Evolutionary conservation across 2,113 vertebrate species (phyloP).

Genomic region (Tamias sibiricus): DNA sequence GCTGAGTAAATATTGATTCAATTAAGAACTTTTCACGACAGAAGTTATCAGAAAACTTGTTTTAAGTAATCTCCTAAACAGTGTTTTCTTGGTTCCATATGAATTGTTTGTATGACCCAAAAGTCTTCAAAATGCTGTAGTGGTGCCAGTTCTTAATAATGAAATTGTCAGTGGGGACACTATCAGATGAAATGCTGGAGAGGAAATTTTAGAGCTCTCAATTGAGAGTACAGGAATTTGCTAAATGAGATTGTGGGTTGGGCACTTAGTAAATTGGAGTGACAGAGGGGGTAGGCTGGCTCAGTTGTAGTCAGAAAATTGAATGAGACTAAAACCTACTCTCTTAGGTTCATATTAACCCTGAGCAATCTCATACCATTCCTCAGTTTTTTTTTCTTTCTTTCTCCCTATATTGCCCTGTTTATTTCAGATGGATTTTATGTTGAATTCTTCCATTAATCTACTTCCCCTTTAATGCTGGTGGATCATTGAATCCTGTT

Average conservation of each 20-base stretch:
- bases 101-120: neutral
- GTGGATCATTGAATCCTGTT: neutral
- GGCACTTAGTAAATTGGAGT: neutral
- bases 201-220: slow-evolving; percentile 16
- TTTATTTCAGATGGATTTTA: neutral
- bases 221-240: slow-evolving; percentile 42
- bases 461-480: neutral
- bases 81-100: slow-evolving; percentile 46
- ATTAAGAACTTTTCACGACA: slow-evolving; percentile 39
- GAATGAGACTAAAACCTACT: neutral
- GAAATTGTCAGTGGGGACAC: neutral
- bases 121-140: slow-evolving; percentile 14
- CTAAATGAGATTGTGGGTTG: neutral
- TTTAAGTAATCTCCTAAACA: slow-evolving; percentile 40
- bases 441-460: neutral
- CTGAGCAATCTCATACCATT: neutral
- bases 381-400: neutral
- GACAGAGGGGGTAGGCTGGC: neutral
- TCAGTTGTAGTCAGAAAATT: neutral
- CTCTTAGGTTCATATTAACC: neutral
- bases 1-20: slow-evolving; percentile 56
- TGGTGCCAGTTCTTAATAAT: slow-evolving; percentile 24
- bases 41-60: slow-evolving; percentile 34
- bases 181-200: slow-evolving; percentile 19
- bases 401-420: neutral